These are phyloP conservation scores for Piprites chloris DNA, from an alignment of 2,113 vertebrate species.

Conservation along the genomic window DNA sequence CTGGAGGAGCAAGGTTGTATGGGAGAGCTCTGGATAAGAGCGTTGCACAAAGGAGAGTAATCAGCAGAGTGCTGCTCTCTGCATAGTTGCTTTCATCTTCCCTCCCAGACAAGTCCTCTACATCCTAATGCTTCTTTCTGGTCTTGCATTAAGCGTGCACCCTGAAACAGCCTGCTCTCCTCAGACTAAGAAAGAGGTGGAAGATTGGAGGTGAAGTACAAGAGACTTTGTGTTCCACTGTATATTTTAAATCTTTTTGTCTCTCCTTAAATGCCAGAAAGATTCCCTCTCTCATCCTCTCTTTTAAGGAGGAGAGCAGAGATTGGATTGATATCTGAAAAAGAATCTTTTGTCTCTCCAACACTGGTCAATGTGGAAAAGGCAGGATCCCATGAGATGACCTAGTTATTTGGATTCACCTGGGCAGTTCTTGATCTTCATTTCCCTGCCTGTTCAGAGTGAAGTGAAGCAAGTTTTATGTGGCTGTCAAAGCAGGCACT, in stretches of 20 bases:
- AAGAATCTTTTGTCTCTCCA: background rate
- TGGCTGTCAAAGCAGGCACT: background rate
- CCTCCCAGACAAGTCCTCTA: background rate
- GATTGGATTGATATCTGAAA: background rate
- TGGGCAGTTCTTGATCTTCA: background rate
- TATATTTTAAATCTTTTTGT: background rate
- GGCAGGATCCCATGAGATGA: background rate
- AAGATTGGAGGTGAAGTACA: background rate
- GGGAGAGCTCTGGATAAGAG: background rate
- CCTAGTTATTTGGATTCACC: background rate
- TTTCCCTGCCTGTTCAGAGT: background rate
- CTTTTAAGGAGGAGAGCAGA: background rate
- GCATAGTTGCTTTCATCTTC: background rate
- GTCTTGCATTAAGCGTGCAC: background rate
- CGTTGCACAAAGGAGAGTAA: background rate
- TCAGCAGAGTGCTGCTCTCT: background rate
- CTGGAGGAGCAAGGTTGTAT: background rate
- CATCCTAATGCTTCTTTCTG: background rate
- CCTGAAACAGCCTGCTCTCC: background rate
- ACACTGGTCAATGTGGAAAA: background rate
- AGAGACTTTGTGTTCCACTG: background rate
- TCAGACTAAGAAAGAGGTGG: background rate
- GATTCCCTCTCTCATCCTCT: background rate
- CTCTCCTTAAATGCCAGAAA: background rate
- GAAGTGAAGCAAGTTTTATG: background rate